A percentile compares a stretch with the other conserved stretches of the same genome.
Evolutionary conservation across 2,113 vertebrate genomes (phyloP).

Genomic region (Toxotes chatareus): DNA sequence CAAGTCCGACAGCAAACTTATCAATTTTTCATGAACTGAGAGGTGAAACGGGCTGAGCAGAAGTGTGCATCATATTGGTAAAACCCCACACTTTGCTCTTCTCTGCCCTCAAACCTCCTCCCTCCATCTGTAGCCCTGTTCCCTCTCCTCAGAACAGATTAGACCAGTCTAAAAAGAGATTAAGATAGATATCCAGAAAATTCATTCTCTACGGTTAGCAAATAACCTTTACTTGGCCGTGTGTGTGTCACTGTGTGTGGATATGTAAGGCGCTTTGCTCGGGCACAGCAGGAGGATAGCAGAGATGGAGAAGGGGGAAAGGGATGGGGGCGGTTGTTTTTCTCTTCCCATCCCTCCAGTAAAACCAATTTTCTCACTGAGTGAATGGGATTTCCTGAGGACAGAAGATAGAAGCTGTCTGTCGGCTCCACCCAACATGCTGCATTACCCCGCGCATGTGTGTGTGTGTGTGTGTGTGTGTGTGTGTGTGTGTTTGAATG

Average conservation of each 20-base stretch:
- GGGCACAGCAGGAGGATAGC: slow-evolving; percentile 41
- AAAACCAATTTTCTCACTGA: slow-evolving; percentile 74
- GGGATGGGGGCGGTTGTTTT: slow-evolving; percentile 37
- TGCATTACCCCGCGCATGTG: background rate
- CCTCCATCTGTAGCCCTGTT: slow-evolving; percentile 46
- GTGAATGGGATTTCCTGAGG: slow-evolving; percentile 72
- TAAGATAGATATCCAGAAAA: slow-evolving; percentile 73
- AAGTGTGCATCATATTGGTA: background rate
- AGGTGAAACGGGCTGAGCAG: background rate
- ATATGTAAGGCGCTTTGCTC: slow-evolving; percentile 57
- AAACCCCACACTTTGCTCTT: slow-evolving; percentile 5
- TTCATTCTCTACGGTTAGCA: slow-evolving; percentile 59
- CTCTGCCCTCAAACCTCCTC: slow-evolving; percentile 51
- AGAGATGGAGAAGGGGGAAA: slow-evolving; percentile 41
- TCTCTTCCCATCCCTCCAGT: slow-evolving; percentile 44
- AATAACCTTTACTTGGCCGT: slow-evolving; percentile 60
- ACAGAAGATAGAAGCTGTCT: slow-evolving; percentile 51
- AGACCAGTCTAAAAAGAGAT: slow-evolving; percentile 66
- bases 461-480: background rate
- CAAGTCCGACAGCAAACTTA: background rate
- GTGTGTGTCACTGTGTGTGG: slow-evolving; percentile 37
- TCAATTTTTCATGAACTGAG: background rate
- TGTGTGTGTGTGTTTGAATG: background rate
- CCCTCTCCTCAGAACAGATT: slow-evolving; percentile 63
- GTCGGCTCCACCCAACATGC: slow-evolving; percentile 21